phyloP scores from a whole-genome alignment of 2,888 invertebrate genomes.

The Diadromus collaris region DNA sequence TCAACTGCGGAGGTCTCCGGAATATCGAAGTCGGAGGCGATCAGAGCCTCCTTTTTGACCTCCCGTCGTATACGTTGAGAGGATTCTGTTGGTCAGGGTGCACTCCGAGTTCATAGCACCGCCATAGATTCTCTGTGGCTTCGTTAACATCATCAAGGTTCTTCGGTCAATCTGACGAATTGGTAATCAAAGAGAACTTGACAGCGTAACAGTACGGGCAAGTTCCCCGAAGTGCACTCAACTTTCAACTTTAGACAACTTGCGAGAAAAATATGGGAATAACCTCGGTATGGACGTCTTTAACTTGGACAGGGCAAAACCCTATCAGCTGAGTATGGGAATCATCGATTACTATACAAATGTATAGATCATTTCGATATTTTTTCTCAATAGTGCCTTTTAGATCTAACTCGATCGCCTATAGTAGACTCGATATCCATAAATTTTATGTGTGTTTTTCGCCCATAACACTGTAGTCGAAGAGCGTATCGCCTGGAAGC shows the following conservation, averaged over 20 bases:
- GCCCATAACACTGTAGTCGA: constrained; percentile 68
- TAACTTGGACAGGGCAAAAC: too few species aligned
- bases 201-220: neutral
- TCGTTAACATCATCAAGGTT: neutral
- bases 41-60: neutral
- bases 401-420: neutral
- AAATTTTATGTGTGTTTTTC: constrained; percentile 76
- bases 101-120: neutral
- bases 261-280: too few species aligned
- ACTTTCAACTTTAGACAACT: too few species aligned
- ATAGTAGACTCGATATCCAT: constrained; percentile 67
- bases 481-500: constrained; percentile 55
- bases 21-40: neutral
- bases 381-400: neutral
- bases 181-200: neutral
- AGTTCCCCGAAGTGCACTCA: neutral
- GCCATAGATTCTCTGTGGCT: constrained; percentile 2
- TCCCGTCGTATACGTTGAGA: neutral
- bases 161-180: neutral
- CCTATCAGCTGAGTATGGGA: too few species aligned
- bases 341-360: too few species aligned
- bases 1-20: constrained; percentile 27
- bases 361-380: too few species aligned
- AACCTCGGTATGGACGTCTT: too few species aligned
- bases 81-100: constrained; percentile 1